Conservation (phyloP, 2,113 vertebrate genomes). For the Glaucomys volans region DNA sequence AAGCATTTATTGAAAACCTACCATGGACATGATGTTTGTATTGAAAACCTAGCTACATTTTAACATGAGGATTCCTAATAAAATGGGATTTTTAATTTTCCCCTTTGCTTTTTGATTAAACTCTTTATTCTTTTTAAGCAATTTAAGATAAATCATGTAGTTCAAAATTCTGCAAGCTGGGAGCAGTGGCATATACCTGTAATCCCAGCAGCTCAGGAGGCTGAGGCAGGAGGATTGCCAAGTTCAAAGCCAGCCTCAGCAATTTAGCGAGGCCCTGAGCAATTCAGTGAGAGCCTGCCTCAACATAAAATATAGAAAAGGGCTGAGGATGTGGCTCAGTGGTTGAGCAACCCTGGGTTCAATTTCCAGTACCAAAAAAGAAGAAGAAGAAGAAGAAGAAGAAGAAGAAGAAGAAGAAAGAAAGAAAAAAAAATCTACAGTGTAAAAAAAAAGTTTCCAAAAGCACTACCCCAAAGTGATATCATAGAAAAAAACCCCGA, state of each 20-base stretch:
- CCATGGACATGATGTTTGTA: not conserved
- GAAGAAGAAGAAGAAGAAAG: too few species aligned
- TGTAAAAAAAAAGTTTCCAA: not conserved
- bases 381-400: too few species aligned
- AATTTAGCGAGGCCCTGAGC: too few species aligned
- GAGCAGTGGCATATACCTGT: too few species aligned
- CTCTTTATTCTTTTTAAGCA: not conserved
- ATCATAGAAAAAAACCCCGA: not conserved
- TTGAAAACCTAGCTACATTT: not conserved
- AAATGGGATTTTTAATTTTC: not conserved
- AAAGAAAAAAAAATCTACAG: not conserved
- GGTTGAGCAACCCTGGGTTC: too few species aligned
- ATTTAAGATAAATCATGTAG: not conserved
- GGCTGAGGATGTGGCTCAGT: too few species aligned
- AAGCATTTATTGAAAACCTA: not conserved
- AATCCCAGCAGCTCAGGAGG: too few species aligned
- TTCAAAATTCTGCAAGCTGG: not conserved
- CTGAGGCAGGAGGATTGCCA: too few species aligned
- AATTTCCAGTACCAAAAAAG: too few species aligned
- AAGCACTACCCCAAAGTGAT: not conserved
- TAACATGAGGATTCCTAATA: not conserved
- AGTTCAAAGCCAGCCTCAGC: too few species aligned
- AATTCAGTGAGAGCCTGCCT: too few species aligned
- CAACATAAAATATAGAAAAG: too few species aligned
- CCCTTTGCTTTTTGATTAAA: constrained; percentile 3